A percentile compares a stretch with the other conserved stretches of the same genome.
Evolutionary conservation across 2,888 invertebrate genomes (phyloP).

Genomic region (Myathropa florea): DNA sequence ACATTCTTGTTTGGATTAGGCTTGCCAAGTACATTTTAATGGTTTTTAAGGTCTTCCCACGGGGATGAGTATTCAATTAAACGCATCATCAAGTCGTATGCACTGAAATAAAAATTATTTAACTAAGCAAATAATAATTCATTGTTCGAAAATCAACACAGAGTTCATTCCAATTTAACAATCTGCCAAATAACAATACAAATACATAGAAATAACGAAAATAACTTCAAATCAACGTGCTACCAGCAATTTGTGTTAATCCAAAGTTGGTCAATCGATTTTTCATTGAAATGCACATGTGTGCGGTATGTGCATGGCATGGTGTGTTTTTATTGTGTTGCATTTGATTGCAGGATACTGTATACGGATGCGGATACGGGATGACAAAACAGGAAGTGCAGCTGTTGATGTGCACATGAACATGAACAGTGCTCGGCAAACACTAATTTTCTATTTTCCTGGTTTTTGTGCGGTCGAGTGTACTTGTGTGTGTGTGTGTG

Average conservation of each 20-base stretch:
- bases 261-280: constrained; percentile 38
- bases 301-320: not conserved
- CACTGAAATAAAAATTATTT: not conserved
- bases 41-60: not conserved
- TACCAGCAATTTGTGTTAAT: constrained; percentile 37
- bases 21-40: not conserved
- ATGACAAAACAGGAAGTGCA: constrained; percentile 55
- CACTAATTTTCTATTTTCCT: constrained; percentile 55
- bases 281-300: constrained; percentile 17
- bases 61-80: not conserved
- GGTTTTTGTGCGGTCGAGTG: constrained; percentile 16
- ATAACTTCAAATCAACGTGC: constrained; percentile 6
- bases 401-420: constrained; percentile 56
- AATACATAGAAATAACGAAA: not conserved
- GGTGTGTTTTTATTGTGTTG: constrained; percentile 12
- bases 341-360: constrained; percentile 62
- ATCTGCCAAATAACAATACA: not conserved
- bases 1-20: not conserved
- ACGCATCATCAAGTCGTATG: not conserved
- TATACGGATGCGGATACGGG: constrained; percentile 55
- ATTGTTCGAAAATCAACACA: not conserved
- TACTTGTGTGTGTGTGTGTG: not conserved
- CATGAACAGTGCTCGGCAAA: constrained; percentile 48
- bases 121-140: not conserved
- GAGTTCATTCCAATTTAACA: constrained; percentile 25